A percentile compares a stretch with the other conserved stretches of the same genome.
phyloP scores from a whole-genome alignment of 2,797 vertebrate species.

The Sternotherus odoratus region DNA sequence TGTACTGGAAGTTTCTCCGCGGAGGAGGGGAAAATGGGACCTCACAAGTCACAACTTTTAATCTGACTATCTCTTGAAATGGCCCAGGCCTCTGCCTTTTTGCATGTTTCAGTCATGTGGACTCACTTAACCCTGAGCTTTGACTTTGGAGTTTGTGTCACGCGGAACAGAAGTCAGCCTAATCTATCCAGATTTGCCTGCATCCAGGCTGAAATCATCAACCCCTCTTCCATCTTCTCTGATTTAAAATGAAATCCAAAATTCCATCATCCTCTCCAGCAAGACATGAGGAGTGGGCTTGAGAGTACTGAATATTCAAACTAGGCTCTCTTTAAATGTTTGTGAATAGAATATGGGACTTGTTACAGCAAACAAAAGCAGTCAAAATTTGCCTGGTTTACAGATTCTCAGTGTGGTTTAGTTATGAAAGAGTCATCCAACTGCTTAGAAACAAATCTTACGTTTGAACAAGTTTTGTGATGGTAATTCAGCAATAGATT shows the following conservation, averaged over 20 bases:
- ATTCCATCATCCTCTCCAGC: background rate
- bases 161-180: background rate
- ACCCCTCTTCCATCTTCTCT: background rate
- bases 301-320: background rate
- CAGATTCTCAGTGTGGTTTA: constrained; percentile 56
- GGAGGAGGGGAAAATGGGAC: background rate
- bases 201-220: background rate
- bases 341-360: constrained; percentile 15
- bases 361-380: constrained; percentile 80
- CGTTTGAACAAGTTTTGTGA: background rate
- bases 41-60: background rate
- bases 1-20: background rate
- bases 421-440: constrained; percentile 34
- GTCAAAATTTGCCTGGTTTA: constrained; percentile 62
- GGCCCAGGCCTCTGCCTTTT: background rate
- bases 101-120: background rate
- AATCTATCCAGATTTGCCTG: fast-evolving
- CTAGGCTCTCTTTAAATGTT: background rate
- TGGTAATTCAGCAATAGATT: constrained; percentile 35
- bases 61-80: background rate
- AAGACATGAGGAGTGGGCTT: background rate
- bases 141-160: background rate
- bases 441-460: constrained; percentile 49
- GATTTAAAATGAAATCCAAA: background rate
- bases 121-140: background rate